These are phyloP conservation scores for Falco novaeseelandiae DNA, from an alignment of 2,797 vertebrate genomes.

Conservation along the genomic window DNA sequence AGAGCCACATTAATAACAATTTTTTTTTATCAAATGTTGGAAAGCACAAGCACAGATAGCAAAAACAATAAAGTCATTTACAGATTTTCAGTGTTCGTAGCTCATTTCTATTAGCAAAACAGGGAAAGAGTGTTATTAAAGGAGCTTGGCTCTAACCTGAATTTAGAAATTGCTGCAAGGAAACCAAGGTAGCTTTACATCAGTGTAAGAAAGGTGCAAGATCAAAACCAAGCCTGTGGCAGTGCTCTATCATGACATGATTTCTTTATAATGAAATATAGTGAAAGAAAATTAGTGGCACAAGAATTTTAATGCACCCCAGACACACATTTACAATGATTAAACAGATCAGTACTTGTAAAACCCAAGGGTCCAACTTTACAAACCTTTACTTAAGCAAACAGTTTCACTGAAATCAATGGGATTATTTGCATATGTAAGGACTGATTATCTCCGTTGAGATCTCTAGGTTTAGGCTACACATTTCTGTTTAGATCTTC, in stretches of 20 bases:
- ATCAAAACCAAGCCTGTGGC: neutral
- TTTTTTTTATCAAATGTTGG: neutral
- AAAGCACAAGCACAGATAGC: neutral
- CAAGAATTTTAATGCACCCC: slow-evolving; percentile 47
- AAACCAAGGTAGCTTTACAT: neutral
- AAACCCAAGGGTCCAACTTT: slow-evolving; percentile 61
- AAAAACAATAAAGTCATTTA: neutral
- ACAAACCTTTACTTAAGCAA: slow-evolving; percentile 42
- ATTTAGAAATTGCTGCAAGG: neutral
- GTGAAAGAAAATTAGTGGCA: slow-evolving; percentile 29
- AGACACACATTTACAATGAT: slow-evolving; percentile 47
- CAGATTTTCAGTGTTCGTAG: neutral
- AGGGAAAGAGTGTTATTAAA: neutral
- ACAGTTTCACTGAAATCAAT: slow-evolving; percentile 38
- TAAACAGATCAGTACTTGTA: slow-evolving; percentile 35
- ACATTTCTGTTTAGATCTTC: neutral
- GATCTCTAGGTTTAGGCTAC: neutral
- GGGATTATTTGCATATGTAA: slow-evolving; percentile 40
- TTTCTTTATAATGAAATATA: slow-evolving; percentile 48
- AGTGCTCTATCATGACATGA: neutral
- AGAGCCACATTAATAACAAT: neutral
- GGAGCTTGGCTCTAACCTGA: neutral
- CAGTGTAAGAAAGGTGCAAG: neutral
- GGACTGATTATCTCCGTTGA: slow-evolving; percentile 10
- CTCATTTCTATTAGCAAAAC: neutral